phyloP scores from a whole-genome alignment of 1,140 invertebrate species.

The Harlomillsia oculata region DNA sequence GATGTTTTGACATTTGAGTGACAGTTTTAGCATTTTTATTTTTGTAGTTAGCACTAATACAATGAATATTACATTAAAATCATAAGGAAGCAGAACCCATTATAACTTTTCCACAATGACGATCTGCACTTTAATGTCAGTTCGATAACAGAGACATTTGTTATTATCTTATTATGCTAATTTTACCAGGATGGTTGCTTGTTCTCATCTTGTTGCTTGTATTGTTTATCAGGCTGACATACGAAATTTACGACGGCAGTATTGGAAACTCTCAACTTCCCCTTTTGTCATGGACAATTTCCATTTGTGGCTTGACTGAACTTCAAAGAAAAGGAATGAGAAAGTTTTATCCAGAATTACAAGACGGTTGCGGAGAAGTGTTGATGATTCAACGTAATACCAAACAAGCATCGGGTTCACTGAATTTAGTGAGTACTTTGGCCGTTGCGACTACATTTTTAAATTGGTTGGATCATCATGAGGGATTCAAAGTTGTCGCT shows the following conservation, averaged over 20 bases:
- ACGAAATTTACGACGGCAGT: slow-evolving; percentile 21
- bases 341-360: slow-evolving; percentile 19
- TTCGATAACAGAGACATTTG: background rate
- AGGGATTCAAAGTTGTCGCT: slow-evolving; percentile 10
- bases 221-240: slow-evolving; percentile 6
- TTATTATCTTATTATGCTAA: background rate
- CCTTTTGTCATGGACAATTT: slow-evolving; percentile 11
- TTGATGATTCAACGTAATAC: background rate
- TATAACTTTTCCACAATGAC: slow-evolving; percentile 8
- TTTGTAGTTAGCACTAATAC: background rate
- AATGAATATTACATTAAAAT: background rate
- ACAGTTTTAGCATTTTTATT: background rate
- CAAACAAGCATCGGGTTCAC: background rate
- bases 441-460: slow-evolving; percentile 6
- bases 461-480: slow-evolving; percentile 3
- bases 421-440: slow-evolving; percentile 15
- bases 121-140: slow-evolving; percentile 18
- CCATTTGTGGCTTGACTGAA: slow-evolving; percentile 2
- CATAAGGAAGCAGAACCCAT: background rate
- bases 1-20: too few relatives aligned
- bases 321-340: background rate
- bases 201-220: background rate
- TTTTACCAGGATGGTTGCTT: background rate
- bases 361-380: slow-evolving; percentile 1
- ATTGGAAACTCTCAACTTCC: slow-evolving; percentile 10